Conservation (phyloP, 1,140 invertebrate genomes). For the Drosophila kurseongensis region DNA sequence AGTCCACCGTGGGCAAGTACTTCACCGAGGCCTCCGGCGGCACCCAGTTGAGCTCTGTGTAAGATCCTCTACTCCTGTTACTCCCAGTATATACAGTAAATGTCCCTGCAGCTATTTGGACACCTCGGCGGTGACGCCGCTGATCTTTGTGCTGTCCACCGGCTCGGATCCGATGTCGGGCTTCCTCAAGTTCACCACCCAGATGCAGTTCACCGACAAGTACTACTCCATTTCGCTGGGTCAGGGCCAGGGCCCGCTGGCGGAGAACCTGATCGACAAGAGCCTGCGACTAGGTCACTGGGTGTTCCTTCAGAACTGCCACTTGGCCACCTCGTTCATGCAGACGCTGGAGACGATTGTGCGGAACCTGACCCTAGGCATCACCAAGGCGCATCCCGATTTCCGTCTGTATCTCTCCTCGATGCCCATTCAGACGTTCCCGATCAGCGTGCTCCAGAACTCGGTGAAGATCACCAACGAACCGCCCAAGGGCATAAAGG, state of each 20-base stretch:
- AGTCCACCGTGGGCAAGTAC: slow-evolving; percentile 89
- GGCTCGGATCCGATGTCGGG: slow-evolving; percentile 95
- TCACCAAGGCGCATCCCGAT: slow-evolving; percentile 87
- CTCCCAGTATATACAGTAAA: slow-evolving; percentile 20
- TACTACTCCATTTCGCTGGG: slow-evolving; percentile 94
- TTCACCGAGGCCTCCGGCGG: slow-evolving; percentile 90
- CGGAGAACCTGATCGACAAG: slow-evolving; percentile 91
- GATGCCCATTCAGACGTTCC: slow-evolving; percentile 94
- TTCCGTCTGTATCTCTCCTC: slow-evolving; percentile 95
- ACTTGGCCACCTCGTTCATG: slow-evolving; percentile 97
- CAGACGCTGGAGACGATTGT: slow-evolving; percentile 89
- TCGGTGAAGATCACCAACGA: slow-evolving; percentile 97
- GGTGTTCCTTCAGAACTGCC: slow-evolving; percentile 96
- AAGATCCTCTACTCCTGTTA: slow-evolving; percentile 64
- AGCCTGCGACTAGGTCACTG: slow-evolving; percentile 90
- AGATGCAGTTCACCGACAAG: slow-evolving; percentile 90
- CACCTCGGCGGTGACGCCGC: slow-evolving; percentile 89
- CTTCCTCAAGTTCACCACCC: slow-evolving; percentile 91
- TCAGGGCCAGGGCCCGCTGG: slow-evolving; percentile 94
- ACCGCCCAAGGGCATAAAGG: slow-evolving; percentile 93
- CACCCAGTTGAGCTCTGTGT: slow-evolving; percentile 89
- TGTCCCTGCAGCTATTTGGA: slow-evolving; percentile 87
- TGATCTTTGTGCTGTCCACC: slow-evolving; percentile 95
- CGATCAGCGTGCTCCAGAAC: slow-evolving; percentile 95
- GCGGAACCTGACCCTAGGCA: slow-evolving; percentile 88